Base-by-base conservation (phyloP, 2,888 invertebrate species). In the Nesidiocoris tenuis region DNA sequence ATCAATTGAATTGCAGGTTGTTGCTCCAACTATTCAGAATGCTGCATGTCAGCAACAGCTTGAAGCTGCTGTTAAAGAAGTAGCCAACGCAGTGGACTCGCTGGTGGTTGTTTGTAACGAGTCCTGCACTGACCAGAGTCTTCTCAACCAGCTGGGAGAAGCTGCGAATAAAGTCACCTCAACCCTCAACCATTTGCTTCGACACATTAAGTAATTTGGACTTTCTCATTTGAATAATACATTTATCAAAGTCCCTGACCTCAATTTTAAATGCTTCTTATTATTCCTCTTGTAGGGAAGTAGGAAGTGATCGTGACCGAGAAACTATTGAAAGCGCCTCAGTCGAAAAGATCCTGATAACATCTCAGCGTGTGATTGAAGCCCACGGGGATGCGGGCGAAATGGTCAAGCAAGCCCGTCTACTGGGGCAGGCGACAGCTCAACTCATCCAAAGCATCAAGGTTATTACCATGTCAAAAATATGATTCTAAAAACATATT, bases 371-470 rank as follows among this genome's bases (percentile, higher is more conserved):
- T 65, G 86, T 99, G 66, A 91, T 93, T 76, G 91, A 92, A 1
- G 92, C 93, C 16, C 87, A 88, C n/a, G 93, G 92, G 0, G 94
- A 96, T 84, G 90, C 96, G 0, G 90, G 91, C 5, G 96, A 97
- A 84, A 97, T 98, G 97, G 93, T 98, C 61, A 89, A 91, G 0
- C 96, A 97, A 82, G 97, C 98, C 0, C 86, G 95, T 68, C 89
- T 93, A 25, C 86, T 98, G 76, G 97, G 97, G 0, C 94, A 95
- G 85, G 97, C 97, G 21, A 98, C 97, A 0, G 95, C 97, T 0
- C 91, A 94, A 79, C 87, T 98, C 76, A 97, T 98, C 77, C 93
- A 94, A 82, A 93, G 93, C 81, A 97, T 99, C 82, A 96, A 98
- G 57, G 72, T 72, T 25, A 72, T 5, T 59, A 65, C 12, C 9